Conservation (phyloP, 2,797 vertebrate species). For the Tiaroga cobitis region DNA sequence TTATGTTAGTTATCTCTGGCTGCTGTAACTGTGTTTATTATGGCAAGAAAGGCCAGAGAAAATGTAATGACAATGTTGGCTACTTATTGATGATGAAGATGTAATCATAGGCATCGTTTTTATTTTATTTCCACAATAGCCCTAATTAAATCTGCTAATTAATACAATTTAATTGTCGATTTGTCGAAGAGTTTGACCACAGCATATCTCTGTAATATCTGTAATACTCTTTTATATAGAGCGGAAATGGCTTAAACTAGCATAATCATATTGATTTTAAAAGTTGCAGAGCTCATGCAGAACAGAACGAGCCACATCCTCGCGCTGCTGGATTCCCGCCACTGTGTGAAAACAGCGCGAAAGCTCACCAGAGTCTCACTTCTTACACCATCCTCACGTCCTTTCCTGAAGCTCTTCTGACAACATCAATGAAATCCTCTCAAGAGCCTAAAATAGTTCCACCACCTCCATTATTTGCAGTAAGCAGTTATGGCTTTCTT, state of each 20-base stretch:
- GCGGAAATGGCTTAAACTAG: background rate
- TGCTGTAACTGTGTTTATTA: background rate
- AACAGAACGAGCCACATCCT: conserved; percentile 10
- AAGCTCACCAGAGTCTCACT: background rate
- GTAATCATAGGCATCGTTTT: background rate
- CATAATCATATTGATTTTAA: background rate
- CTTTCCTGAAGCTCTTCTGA: background rate
- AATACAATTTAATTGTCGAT: background rate
- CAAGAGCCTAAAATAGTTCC: background rate
- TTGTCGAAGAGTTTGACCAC: background rate
- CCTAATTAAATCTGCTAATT: background rate
- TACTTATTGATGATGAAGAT: background rate
- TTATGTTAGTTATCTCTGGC: too few species aligned
- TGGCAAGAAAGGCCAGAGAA: background rate
- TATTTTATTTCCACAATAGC: background rate
- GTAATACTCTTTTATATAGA: background rate
- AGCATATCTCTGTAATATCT: background rate
- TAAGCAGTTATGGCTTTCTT: background rate
- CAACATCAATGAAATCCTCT: background rate
- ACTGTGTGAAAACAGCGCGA: conserved; percentile 11
- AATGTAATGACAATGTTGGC: background rate
- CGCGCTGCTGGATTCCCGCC: conserved; percentile 6
- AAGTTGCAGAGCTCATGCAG: background rate
- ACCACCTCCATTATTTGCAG: background rate
- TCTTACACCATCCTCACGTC: background rate